Percentiles rank a stretch among this genome's conserved stretches.
phyloP scores from a whole-genome alignment of 2,888 invertebrate species.

The Latheticus oryzae region DNA sequence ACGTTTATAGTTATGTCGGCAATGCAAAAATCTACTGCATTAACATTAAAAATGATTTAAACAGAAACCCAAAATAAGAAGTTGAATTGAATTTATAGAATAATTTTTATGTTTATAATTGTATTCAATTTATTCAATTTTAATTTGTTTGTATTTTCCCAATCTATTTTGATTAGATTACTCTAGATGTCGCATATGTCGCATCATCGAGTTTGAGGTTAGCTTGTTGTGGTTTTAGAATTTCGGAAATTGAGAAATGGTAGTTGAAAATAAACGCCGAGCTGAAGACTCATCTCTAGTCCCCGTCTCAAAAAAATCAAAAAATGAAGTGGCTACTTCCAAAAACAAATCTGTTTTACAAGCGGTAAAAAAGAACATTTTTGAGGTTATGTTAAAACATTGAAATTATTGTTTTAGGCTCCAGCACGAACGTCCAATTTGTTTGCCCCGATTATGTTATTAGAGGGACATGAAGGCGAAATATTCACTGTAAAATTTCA shows the following conservation, averaged over 20 bases:
- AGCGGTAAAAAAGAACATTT: constrained; percentile 69
- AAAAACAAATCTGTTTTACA: constrained; percentile 82
- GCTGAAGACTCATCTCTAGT: constrained; percentile 73
- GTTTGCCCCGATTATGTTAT: constrained; percentile 92
- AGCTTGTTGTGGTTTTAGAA: too few relatives aligned
- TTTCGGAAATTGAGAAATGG: too few relatives aligned
- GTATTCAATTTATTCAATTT: too few relatives aligned
- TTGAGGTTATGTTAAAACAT: too few relatives aligned
- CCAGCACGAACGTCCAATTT: constrained; percentile 88
- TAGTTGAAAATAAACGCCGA: constrained; percentile 72
- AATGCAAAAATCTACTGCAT: constrained; percentile 2
- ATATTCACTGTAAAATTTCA: constrained; percentile 94
- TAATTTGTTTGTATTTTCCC: too few relatives aligned
- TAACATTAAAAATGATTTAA: too few relatives aligned
- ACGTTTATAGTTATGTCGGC: constrained; percentile 28
- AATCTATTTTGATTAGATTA: too few relatives aligned
- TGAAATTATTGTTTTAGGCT: constrained; percentile 64
- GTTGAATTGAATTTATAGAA: too few relatives aligned
- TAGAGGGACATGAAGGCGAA: constrained; percentile 98
- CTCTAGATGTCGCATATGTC: too few relatives aligned
- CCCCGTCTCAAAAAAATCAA: constrained; percentile 74
- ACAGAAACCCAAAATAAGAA: too few relatives aligned
- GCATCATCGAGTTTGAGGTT: too few relatives aligned
- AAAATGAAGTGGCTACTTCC: constrained; percentile 78
- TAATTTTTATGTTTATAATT: too few relatives aligned